Base-by-base conservation (phyloP, 2,113 vertebrate genomes). In the Ascaphus truei region DNA sequence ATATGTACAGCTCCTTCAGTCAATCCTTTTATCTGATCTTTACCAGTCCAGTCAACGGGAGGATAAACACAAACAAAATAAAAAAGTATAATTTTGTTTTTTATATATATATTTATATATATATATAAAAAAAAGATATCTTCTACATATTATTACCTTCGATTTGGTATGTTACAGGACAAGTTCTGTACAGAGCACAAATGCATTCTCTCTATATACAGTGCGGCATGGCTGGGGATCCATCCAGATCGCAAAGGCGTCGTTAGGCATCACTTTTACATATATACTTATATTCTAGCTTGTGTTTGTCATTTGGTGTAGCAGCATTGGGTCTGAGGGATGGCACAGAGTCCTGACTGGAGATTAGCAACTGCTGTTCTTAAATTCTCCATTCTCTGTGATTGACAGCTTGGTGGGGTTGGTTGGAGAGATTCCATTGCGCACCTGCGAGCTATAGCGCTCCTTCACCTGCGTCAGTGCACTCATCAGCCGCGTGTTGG, bases 381-480 rank as follows among this genome's bases (percentile, higher is more conserved):
- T 96, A 88, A 98, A 99, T 88, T 99, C 97, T 65, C 97, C 97
- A 68, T 94, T 99, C 88, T 98, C 97, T 73, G 96, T 99, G 90
- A 99, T 99, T 77, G 96, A 98, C 76, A 98, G 94, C 72, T 96
- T 98, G 85, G 94, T 95, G 82, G 95, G 94, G 68, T 94, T 95
- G 88, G 84, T 91, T 59, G 95, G 93, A 4, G 95, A 94, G 83
- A 96, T 89, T 78, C 95, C 95, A 66, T 96, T 98, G 80, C 89
- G 92, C 67, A 91, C 84, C 68, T 94, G 92, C 74, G 89, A 69
- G 83, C 88, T 92, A 92, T 96, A 98, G 52, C 92, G 94, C 81
- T 98, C 96, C 89, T 98, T 98, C 83, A 98, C 94, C 75, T 99
- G 96, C 1, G 94, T 94, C 81, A 99, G 89, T 3, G 97, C 94